phyloP scores from a whole-genome alignment of 2,888 invertebrate species.

The Caenorhabditis sp. region DNA sequence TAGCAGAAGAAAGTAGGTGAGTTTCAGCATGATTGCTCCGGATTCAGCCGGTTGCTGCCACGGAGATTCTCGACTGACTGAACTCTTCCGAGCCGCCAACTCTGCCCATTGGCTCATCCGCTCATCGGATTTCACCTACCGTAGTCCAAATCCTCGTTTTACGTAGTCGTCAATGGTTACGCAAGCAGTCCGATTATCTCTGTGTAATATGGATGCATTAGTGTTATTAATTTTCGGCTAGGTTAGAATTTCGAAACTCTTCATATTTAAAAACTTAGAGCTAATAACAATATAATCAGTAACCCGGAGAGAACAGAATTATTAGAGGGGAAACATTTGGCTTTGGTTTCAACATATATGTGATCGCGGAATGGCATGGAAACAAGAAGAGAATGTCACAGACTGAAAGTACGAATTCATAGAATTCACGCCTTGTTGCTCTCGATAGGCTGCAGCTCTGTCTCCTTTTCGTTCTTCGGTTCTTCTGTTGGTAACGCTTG shows the following conservation, averaged over 20 bases:
- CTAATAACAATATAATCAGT: neutral
- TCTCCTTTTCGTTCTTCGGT: slow-evolving; percentile 41
- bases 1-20: slow-evolving; percentile 4
- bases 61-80: slow-evolving; percentile 11
- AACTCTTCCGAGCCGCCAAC: neutral
- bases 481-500: slow-evolving; percentile 61
- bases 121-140: slow-evolving; percentile 19
- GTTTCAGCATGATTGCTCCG: slow-evolving; percentile 19
- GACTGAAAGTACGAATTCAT: neutral
- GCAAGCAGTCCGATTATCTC: neutral
- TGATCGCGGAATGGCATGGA: slow-evolving; percentile 7
- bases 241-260: neutral
- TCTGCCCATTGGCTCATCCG: slow-evolving; percentile 6
- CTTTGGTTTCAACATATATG: slow-evolving; percentile 8
- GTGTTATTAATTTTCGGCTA: slow-evolving; percentile 25
- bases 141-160: slow-evolving; percentile 8
- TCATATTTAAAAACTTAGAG: no score
- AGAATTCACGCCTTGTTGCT: slow-evolving; percentile 19
- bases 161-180: slow-evolving; percentile 2
- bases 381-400: neutral
- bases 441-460: slow-evolving; percentile 23
- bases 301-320: slow-evolving; percentile 16
- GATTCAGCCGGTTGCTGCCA: neutral
- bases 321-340: slow-evolving; percentile 7
- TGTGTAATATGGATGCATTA: slow-evolving; percentile 16